These are phyloP conservation scores for Callochromis pleurospilus DNA, from an alignment of 2,113 vertebrate genomes.

Conservation along the genomic window DNA sequence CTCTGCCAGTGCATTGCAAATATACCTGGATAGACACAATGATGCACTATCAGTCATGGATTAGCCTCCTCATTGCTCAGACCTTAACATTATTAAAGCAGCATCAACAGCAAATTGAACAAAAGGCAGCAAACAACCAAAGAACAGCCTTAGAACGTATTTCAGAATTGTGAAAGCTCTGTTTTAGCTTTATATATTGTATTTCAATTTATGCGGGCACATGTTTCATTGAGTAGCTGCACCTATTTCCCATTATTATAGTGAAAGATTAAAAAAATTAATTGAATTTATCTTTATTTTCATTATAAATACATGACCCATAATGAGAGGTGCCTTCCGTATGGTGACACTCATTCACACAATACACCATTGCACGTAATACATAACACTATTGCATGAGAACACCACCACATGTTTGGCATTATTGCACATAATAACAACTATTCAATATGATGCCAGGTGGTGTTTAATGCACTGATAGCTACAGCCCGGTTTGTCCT, in stretches of 20 bases:
- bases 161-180: background rate
- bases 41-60: background rate
- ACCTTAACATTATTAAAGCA: background rate
- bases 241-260: background rate
- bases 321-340: background rate
- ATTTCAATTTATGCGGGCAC: background rate
- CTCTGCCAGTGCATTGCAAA: background rate
- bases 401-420: background rate
- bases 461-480: background rate
- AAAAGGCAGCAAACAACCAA: background rate
- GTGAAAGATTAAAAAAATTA: background rate
- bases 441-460: background rate
- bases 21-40: background rate
- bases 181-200: background rate
- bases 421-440: background rate
- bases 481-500: background rate
- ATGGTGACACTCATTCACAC: background rate
- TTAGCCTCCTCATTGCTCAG: accelerated
- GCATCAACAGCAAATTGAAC: background rate
- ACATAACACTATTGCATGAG: background rate
- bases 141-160: background rate
- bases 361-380: background rate
- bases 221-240: background rate
- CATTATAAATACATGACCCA: background rate
- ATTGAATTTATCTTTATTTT: background rate